Evolutionary conservation across 2,113 vertebrate species (phyloP), one percentile per base, ranked within the genome.

Genomic region (Caloenas nicobarica): DNA sequence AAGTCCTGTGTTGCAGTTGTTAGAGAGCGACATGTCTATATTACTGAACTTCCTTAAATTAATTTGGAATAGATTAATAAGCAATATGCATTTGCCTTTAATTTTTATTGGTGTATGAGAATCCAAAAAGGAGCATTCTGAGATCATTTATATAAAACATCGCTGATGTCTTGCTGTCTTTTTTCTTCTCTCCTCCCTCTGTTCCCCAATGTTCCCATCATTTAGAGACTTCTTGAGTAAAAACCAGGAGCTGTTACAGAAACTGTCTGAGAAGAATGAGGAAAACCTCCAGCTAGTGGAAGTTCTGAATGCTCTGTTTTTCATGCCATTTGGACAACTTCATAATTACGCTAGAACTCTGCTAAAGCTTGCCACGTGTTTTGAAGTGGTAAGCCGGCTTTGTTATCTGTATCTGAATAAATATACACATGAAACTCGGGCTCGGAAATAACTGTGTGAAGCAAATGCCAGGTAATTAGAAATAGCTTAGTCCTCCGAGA

Each of bases 311-410:
- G 93, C 97, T 74, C 97, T 99, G 50, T 99, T 99, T 97, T 99
- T 99, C 97, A 98, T 99, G 94, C 99, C 99, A 2, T 91, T 98
- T 11, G 98, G 97, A 86, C 98, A 99, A 90, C 98, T 99, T 71
- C 98, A 99, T 70, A 98, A 98, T 81, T 99, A 99, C n/a, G 97
- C 98, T 38, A 98, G 98, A 78, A 97, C 99, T 89, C 98, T 99
- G 92, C 98, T 99, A 42, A 99, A 99, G 94, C 98, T 99, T 93
- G 98, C 98, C 79, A 98, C 98, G 2, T 99, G 99, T 97, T 99
- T 99, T 83, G 99, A 99, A 98, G 98, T 99, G 98, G 99, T 99
- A 97, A 98, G 98, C 22, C 94, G 28, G 33, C 51, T 60, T 92
- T 86, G 48, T 60, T 87, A 38, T 54, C 64, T 90, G 0, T 86